phyloP scores from a whole-genome alignment of 1,140 invertebrate genomes.

The Lepidurus arcticus region DNA sequence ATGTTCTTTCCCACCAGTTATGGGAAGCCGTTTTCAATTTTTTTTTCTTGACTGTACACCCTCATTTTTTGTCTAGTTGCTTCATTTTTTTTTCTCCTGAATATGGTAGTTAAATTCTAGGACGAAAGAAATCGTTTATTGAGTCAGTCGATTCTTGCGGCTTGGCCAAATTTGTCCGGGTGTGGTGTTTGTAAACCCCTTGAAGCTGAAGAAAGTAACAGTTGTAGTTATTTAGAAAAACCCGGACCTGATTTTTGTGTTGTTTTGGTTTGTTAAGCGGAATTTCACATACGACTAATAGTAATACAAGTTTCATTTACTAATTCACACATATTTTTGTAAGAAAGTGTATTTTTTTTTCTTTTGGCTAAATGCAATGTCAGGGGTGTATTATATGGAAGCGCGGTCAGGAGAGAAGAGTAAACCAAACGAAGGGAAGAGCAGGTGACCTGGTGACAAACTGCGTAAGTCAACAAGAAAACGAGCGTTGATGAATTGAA shows the following conservation, averaged over 20 bases:
- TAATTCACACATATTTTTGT: neutral
- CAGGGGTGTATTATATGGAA: no score
- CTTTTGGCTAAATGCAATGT: no score
- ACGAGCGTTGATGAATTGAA: no score
- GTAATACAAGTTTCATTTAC: slow-evolving; percentile 22
- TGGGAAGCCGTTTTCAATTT: neutral
- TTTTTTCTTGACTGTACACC: neutral
- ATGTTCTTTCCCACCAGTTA: neutral
- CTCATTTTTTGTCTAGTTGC: neutral
- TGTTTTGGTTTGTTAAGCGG: slow-evolving; percentile 14
- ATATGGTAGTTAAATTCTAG: neutral
- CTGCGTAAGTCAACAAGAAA: no score
- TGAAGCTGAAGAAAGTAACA: neutral
- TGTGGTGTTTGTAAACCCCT: slow-evolving; percentile 5
- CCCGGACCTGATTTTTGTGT: slow-evolving; percentile 18
- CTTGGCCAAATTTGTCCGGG: neutral
- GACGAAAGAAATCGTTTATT: neutral
- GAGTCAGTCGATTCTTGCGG: slow-evolving; percentile 3
- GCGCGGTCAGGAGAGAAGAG: no score
- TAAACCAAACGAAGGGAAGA: no score
- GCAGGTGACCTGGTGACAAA: no score
- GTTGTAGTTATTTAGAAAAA: slow-evolving; percentile 15
- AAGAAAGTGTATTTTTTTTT: no score
- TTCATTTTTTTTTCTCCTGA: neutral
- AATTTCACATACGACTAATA: slow-evolving; percentile 5